A percentile compares a stretch with the other conserved stretches of the same genome.
These are phyloP conservation scores for Phalacrocorax aristotelis DNA, from an alignment of 2,113 vertebrate genomes.

Conservation along the genomic window DNA sequence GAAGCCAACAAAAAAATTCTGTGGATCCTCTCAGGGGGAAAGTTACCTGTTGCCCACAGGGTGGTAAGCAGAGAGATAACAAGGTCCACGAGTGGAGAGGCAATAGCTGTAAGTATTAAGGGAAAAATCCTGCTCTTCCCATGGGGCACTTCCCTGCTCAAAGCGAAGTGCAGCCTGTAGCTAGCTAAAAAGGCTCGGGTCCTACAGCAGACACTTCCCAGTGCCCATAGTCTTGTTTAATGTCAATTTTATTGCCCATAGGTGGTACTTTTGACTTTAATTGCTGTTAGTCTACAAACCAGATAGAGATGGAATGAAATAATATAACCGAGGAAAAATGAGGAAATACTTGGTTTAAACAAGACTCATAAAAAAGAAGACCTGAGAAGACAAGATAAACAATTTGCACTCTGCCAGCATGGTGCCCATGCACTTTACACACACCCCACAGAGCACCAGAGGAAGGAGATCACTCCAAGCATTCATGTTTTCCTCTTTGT, in stretches of 20 bases:
- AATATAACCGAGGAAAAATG: not conserved
- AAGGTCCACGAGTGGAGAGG: accelerated
- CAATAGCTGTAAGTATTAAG: not conserved
- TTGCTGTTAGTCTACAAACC: not conserved
- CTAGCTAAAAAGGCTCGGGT: not conserved
- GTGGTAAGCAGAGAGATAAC: not conserved
- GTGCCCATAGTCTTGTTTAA: not conserved
- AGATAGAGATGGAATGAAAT: not conserved
- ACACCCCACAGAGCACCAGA: not conserved
- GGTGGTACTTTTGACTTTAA: not conserved
- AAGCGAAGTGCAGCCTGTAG: not conserved
- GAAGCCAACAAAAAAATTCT: not conserved
- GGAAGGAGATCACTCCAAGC: not conserved
- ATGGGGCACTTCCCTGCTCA: not conserved
- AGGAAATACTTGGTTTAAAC: not conserved
- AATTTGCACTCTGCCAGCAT: accelerated
- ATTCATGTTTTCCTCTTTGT: not conserved
- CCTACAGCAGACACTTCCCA: not conserved
- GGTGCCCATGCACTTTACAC: not conserved
- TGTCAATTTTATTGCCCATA: too few species aligned
- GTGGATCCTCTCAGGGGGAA: not conserved
- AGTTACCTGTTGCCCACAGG: not conserved
- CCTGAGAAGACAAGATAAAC: not conserved
- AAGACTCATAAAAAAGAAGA: not conserved
- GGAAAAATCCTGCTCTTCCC: not conserved